Conservation (phyloP, 2,113 vertebrate species). For the Egretta garzetta region DNA sequence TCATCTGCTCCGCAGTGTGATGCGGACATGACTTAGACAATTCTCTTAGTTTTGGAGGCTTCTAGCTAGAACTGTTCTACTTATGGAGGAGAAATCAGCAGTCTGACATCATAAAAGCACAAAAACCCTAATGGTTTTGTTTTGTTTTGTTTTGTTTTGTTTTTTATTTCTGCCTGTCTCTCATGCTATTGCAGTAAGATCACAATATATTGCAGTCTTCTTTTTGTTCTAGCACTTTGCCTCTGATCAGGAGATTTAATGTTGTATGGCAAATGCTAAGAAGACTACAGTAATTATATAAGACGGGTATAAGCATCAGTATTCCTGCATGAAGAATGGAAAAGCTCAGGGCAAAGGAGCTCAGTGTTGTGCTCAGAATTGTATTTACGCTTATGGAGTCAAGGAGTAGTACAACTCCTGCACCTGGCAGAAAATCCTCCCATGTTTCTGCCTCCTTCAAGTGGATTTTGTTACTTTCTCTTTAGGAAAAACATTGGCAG, state of each 20-base stretch:
- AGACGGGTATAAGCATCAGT: neutral
- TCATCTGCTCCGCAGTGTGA: neutral
- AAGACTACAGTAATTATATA: neutral
- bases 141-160: too few species aligned
- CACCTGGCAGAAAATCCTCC: neutral
- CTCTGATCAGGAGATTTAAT: neutral
- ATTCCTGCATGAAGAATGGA: neutral
- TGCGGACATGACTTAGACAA: neutral
- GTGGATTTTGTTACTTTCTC: neutral
- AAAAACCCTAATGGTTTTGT: neutral
- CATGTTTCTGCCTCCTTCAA: neutral
- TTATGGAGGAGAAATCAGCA: neutral
- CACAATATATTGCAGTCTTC: neutral
- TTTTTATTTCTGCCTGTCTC: neutral
- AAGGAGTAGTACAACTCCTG: neutral
- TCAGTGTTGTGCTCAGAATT: neutral
- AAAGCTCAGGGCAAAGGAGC: neutral
- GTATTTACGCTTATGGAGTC: rapidly evolving
- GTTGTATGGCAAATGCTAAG: neutral
- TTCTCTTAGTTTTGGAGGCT: neutral
- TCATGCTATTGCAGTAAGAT: neutral
- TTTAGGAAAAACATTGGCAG: neutral
- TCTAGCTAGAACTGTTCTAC: neutral
- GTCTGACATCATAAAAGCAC: neutral
- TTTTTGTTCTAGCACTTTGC: neutral